phyloP scores from a whole-genome alignment of 2,888 invertebrate species.

The Drosophila peninsularis region DNA sequence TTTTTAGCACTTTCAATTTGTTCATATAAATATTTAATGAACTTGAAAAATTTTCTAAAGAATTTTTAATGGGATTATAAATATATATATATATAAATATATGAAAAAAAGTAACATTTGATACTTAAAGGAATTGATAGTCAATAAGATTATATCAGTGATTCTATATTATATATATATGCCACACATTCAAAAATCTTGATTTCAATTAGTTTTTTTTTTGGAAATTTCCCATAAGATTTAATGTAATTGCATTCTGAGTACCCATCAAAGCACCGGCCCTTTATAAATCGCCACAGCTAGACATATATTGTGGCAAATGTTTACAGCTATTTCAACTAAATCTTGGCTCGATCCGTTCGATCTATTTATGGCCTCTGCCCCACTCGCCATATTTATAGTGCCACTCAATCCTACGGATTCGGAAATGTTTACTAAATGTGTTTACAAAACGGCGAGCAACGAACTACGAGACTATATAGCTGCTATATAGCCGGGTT shows the following conservation, averaged over 20 bases:
- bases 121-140: too few species aligned
- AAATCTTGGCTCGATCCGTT: conserved; percentile 25
- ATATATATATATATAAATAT: too few species aligned
- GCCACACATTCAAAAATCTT: conserved; percentile 2
- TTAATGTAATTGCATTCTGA: conserved; percentile 34
- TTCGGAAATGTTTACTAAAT: conserved; percentile 33
- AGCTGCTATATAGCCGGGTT: background rate
- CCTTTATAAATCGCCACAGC: conserved; percentile 18
- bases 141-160: too few species aligned
- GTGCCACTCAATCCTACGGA: conserved; percentile 13
- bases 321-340: conserved; percentile 48
- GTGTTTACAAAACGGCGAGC: conserved; percentile 19
- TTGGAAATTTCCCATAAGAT: conserved; percentile 17
- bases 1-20: background rate
- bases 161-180: background rate
- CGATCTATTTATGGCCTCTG: conserved; percentile 63
- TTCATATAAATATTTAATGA: background rate
- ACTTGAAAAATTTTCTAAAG: background rate
- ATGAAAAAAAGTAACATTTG: too few species aligned
- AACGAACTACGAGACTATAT: conserved; percentile 15
- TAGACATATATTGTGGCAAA: conserved; percentile 8
- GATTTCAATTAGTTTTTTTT: too few species aligned
- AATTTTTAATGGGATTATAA: background rate
- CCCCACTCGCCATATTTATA: conserved; percentile 45
- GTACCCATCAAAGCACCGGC: conserved; percentile 28